Base-by-base conservation (phyloP, 2,797 vertebrate species). In the Nannoperca obscura region DNA sequence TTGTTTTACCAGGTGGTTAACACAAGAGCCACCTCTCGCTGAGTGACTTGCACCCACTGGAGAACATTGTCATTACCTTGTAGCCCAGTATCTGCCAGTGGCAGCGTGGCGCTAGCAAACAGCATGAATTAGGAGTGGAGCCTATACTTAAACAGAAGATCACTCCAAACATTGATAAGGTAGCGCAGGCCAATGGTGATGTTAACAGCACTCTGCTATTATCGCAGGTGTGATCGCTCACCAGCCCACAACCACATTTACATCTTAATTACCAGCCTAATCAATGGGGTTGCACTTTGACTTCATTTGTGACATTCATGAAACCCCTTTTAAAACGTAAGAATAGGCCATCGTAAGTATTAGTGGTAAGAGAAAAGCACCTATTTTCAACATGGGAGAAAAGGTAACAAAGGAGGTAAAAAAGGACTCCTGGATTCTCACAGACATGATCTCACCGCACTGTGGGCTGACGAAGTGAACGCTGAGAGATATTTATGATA, bases 251-350 rank as follows among this genome's bases (percentile, higher is more conserved):
- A 84, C 86, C 83, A 84, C 92, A 95, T 95, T 95, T 94, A 94
- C 94, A 95, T 95, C 93, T 93, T 95, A 95, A 95, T 95, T 95
- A 94, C 90, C 88, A 82, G 86, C 86, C 89, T 94, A 92, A 94
- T 94, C 93, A 93, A 94, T 94, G 92, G 88, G 89, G 79, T 79
- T 90, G 91, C 92, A 92, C 92, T 91, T 81, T 91, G 92, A 86
- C 91, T 93, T 91, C 88, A 92, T 91, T 91, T 85, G 89, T 91
- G 91, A 93, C 88, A 89, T 91, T 89, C 86, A 86, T 85, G 90
- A 87, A 92, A 91, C 84, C 87, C 88, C 83, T 86, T 89, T 93
- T 89, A 92, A 84, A 83, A 87, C 76, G 73, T 89, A 90, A 92
- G 91, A 92, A 91, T 85, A 91, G 91, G 83, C 83, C 66, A 70